These are phyloP conservation scores for Stramonita haemastoma DNA, from an alignment of 2,888 invertebrate genomes.

Conservation along the genomic window DNA sequence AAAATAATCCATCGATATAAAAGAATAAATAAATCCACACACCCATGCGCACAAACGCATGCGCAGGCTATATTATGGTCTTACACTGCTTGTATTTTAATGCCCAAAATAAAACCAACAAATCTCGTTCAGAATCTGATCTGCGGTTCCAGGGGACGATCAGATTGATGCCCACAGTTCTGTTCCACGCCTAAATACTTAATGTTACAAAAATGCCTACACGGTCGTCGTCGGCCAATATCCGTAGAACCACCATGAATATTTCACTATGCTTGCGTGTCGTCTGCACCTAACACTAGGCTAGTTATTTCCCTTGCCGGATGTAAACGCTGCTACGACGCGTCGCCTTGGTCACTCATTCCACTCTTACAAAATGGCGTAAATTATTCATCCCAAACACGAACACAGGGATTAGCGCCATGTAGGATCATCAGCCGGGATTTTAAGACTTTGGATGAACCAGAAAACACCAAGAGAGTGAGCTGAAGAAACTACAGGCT, in stretches of 20 bases:
- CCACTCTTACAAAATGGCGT: conserved; percentile 36
- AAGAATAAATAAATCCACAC: too few species aligned
- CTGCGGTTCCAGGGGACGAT: too few species aligned
- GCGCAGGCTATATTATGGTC: too few species aligned
- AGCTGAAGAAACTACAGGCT: background rate
- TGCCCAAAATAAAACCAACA: too few species aligned
- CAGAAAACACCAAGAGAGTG: background rate
- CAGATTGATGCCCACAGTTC: too few species aligned
- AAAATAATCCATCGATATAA: too few species aligned
- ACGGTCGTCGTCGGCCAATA: background rate
- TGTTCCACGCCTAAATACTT: background rate
- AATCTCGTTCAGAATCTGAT: too few species aligned
- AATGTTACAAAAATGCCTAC: background rate
- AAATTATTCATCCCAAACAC: conserved; percentile 10
- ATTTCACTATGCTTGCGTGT: background rate
- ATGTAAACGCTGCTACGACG: conserved; percentile 29
- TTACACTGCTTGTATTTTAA: too few species aligned
- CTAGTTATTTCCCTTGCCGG: conserved; percentile 39
- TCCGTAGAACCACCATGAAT: background rate
- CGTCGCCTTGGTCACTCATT: conserved; percentile 39
- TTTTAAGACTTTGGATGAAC: background rate
- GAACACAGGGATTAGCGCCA: conserved; percentile 1
- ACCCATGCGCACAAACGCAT: too few species aligned
- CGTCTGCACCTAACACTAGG: background rate
- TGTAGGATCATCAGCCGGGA: conserved; percentile 16